phyloP scores from a whole-genome alignment of 2,888 invertebrate genomes.

The Sarcophaga carnaria region DNA sequence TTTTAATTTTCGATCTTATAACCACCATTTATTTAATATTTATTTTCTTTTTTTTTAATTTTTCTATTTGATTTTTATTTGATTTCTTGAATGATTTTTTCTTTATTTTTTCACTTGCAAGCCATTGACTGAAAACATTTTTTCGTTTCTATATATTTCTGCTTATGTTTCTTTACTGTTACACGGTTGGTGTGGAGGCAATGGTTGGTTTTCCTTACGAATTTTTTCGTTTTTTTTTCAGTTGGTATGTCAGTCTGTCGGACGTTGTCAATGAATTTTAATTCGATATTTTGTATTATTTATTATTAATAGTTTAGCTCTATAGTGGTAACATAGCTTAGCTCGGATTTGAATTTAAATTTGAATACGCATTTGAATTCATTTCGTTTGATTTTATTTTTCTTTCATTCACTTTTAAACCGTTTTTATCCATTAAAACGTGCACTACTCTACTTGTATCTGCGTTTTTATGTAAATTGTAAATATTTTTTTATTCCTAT shows the following conservation, averaged over 20 bases:
- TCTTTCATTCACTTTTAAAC: too few species aligned
- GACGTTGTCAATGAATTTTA: conserved; percentile 64
- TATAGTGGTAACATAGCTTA: background rate
- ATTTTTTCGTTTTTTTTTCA: too few species aligned
- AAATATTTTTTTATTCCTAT: too few species aligned
- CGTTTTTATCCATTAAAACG: too few species aligned
- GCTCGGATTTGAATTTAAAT: too few species aligned
- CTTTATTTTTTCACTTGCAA: too few species aligned
- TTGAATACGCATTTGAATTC: conserved; percentile 17
- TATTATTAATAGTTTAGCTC: conserved; percentile 54
- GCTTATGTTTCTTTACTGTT: conserved; percentile 6
- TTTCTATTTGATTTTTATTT: background rate
- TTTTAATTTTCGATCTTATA: background rate
- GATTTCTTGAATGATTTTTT: too few species aligned
- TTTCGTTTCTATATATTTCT: background rate
- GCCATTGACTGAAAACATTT: too few species aligned
- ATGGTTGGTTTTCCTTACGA: too few species aligned
- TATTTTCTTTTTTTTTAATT: too few species aligned
- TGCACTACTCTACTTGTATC: too few species aligned
- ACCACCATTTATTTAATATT: background rate
- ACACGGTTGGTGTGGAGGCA: too few species aligned
- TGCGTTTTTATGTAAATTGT: background rate
- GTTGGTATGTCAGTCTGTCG: conserved; percentile 41
- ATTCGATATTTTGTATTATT: conserved; percentile 62
- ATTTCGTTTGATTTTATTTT: background rate